Percentiles rank a stretch among this genome's conserved stretches.
These are phyloP conservation scores for Pseudonaja textilis DNA, from an alignment of 2,113 vertebrate species.

Conservation along the genomic window DNA sequence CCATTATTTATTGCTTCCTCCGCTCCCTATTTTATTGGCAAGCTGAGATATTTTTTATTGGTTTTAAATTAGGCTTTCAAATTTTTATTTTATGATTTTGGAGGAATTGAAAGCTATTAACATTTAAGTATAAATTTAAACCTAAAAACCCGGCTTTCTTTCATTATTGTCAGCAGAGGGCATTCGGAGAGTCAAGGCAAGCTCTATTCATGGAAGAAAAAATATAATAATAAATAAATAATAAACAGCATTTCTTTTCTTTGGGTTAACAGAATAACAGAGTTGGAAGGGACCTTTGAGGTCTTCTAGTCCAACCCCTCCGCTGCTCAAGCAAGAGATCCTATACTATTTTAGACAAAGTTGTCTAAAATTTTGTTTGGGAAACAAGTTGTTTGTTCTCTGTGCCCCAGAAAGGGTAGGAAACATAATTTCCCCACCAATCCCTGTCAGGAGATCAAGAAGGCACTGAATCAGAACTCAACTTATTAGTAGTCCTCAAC, in stretches of 20 bases:
- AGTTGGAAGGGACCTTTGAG: no score
- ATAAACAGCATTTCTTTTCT: background rate
- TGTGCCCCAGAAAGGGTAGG: no score
- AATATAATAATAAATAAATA: background rate
- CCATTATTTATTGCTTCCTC: background rate
- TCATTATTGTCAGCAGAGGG: background rate
- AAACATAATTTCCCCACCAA: no score
- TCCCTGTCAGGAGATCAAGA: no score
- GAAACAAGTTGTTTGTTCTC: no score
- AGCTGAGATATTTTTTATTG: background rate
- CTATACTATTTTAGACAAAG: no score
- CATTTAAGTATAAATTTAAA: background rate
- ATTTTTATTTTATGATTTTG: background rate
- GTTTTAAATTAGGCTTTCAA: background rate
- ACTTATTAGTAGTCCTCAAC: no score
- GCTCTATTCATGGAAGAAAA: background rate
- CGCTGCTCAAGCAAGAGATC: no score
- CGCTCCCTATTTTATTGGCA: background rate
- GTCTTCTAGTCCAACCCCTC: no score
- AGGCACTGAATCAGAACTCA: no score
- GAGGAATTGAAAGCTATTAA: background rate
- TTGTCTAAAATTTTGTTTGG: no score
- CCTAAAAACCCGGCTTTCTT: background rate
- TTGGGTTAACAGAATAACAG: background rate
- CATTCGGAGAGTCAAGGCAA: background rate